These are phyloP conservation scores for Drosophila yooni DNA, from an alignment of 2,888 invertebrate species.

Conservation along the genomic window DNA sequence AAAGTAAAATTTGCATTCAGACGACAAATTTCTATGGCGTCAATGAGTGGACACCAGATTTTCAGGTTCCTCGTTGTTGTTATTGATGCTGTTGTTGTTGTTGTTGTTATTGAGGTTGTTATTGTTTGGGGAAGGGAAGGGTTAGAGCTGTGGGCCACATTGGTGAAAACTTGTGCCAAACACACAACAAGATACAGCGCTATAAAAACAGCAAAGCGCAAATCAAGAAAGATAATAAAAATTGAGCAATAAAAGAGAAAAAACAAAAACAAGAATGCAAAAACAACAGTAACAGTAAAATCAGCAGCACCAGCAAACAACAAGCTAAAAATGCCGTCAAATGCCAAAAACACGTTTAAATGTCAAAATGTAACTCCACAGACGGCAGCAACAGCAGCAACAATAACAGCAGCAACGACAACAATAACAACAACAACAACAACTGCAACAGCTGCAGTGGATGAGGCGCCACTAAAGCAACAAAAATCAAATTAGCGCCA, in stretches of 20 bases:
- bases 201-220: constrained; percentile 64
- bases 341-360: constrained; percentile 80
- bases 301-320: background rate
- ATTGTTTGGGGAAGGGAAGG: constrained; percentile 7
- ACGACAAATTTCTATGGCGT: constrained; percentile 55
- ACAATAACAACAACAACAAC: constrained; percentile 44
- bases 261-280: constrained; percentile 26
- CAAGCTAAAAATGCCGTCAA: constrained; percentile 63
- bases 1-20: constrained; percentile 61
- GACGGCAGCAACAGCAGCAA: constrained; percentile 45
- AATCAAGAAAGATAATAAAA: constrained; percentile 73
- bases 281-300: constrained; percentile 38
- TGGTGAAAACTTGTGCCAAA: constrained; percentile 56
- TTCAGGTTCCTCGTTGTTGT: constrained; percentile 41
- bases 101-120: background rate
- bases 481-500: constrained; percentile 78
- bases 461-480: constrained; percentile 71
- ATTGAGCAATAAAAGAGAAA: constrained; percentile 52
- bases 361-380: constrained; percentile 73
- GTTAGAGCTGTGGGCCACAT: constrained; percentile 36
- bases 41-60: constrained; percentile 53
- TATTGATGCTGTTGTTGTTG: background rate
- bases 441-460: constrained; percentile 72
- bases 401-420: constrained; percentile 19
- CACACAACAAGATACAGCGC: constrained; percentile 25